Percentiles rank a stretch among this genome's conserved stretches.
Evolutionary conservation across 2,888 invertebrate genomes (phyloP).

Genomic region (Lordiphosa andalusiaca): DNA sequence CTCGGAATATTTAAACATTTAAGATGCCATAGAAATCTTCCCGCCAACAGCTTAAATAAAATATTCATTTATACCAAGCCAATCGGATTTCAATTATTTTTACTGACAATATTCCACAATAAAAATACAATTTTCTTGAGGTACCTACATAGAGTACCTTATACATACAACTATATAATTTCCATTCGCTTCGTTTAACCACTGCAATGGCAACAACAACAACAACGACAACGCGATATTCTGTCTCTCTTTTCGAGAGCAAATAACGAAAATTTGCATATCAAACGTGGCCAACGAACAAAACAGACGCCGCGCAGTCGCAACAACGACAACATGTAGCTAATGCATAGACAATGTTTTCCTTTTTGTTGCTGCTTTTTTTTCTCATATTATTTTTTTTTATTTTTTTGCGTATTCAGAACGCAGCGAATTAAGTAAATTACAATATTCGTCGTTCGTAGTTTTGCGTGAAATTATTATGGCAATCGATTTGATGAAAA

Average conservation of each 20-base stretch:
- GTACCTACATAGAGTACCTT: conserved; percentile 2
- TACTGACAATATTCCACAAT: conserved; percentile 20
- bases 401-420: conserved; percentile 57
- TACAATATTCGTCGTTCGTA: conserved; percentile 47
- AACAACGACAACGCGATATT: conserved; percentile 27
- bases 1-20: too few relatives aligned
- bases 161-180: conserved; percentile 10
- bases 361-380: conserved; percentile 13
- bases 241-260: conserved; percentile 34
- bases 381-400: conserved; percentile 21
- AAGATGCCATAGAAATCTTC: too few relatives aligned
- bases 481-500: conserved; percentile 69
- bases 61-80: conserved; percentile 2
- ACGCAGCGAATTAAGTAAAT: conserved; percentile 71
- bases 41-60: background rate
- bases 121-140: conserved; percentile 26
- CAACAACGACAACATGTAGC: conserved; percentile 48
- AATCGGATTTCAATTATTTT: conserved; percentile 11
- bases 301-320: conserved; percentile 70
- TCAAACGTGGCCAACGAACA: conserved; percentile 62
- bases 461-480: conserved; percentile 67
- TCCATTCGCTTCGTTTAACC: conserved; percentile 16
- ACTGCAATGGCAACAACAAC: conserved; percentile 1
- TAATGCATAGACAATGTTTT: conserved; percentile 68
- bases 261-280: conserved; percentile 59